Base-by-base conservation (phyloP, 2,888 invertebrate genomes). In the Neria commutata region DNA sequence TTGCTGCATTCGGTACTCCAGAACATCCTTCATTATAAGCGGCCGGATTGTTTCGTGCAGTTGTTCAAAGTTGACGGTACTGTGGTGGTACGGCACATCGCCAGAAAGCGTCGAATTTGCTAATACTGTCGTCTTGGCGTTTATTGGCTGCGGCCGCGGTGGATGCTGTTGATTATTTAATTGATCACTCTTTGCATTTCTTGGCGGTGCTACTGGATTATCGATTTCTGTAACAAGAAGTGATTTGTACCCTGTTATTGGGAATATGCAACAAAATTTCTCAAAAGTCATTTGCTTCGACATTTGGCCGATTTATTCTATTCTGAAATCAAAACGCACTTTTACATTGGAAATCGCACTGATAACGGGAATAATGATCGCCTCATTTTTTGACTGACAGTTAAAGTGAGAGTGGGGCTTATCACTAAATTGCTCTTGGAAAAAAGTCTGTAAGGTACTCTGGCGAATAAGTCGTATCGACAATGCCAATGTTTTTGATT, bases 21-120 rank as follows among this genome's bases (percentile, higher is more conserved):
- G 61, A 16, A 80, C 68, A 60, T 81, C 78, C 6, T 68, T 67
- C 72, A 80, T 72, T 24, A 81, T 70, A 42, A 73, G 57, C 29
- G 67, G 58, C 10, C 76, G 74, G 63, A 74, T 77, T 37, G 63
- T 64, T 56, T 82, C 79, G 49, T 81, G 81, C 11, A 64, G 54
- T 16, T 65, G 63, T 3, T 63, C 65, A 46, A 79, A 80, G 29
- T 70, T 65, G 6, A 64, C 65, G 53, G 55, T 52, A 56, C 8
- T 54, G 46, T 56, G 24, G 55, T 68, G 57, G 48, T 61, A 64
- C 57, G 71, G 65, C 49, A 56, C 25, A 54, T 46, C 50, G 62
- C 37, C 65, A 54, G n/a, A 48, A 58, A 25, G 52, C 37, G 54
- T 60, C 37, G 54, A 17, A 23, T 46, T 6, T 14, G 46, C 26